phyloP scores from a whole-genome alignment of 23 tunicate species.

The Halocynthia roretzi region DNA sequence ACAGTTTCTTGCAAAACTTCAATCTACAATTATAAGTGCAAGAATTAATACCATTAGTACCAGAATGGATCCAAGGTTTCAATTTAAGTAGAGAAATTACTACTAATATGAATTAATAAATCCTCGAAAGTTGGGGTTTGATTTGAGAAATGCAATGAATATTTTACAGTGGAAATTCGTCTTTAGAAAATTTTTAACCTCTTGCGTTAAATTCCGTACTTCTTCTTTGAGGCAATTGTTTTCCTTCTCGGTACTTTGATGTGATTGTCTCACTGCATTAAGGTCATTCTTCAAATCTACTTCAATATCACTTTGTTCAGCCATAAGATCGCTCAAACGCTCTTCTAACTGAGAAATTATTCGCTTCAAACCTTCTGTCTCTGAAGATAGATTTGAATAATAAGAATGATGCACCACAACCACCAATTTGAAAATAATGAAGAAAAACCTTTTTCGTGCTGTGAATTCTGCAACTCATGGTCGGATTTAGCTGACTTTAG shows the following conservation, averaged over 20 bases:
- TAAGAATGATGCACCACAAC: no score
- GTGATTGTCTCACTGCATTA: constrained; percentile 29
- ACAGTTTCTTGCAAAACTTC: constrained; percentile 78
- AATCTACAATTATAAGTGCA: constrained; percentile 16
- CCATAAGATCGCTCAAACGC: constrained; percentile 38
- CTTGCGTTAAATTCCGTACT: constrained; percentile 31
- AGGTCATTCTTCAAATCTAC: constrained; percentile 25
- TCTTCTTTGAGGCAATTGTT: constrained; percentile 36
- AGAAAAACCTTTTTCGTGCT: no score
- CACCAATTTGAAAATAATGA: no score
- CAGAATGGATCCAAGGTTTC: not conserved
- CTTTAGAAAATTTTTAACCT: constrained; percentile 20
- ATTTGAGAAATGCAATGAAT: not conserved
- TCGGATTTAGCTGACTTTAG: no score
- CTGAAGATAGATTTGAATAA: constrained; percentile 9
- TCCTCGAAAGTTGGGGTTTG: not conserved
- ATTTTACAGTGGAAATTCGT: not conserved
- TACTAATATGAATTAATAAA: no score
- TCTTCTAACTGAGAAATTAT: constrained; percentile 52
- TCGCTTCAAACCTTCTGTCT: constrained; percentile 39
- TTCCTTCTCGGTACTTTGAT: constrained; percentile 12
- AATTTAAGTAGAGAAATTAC: not conserved
- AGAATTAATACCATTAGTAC: not conserved
- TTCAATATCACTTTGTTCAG: constrained; percentile 46
- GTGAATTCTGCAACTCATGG: no score